Base-by-base conservation (phyloP, 2,888 invertebrate genomes). In the Cephus spinipes region DNA sequence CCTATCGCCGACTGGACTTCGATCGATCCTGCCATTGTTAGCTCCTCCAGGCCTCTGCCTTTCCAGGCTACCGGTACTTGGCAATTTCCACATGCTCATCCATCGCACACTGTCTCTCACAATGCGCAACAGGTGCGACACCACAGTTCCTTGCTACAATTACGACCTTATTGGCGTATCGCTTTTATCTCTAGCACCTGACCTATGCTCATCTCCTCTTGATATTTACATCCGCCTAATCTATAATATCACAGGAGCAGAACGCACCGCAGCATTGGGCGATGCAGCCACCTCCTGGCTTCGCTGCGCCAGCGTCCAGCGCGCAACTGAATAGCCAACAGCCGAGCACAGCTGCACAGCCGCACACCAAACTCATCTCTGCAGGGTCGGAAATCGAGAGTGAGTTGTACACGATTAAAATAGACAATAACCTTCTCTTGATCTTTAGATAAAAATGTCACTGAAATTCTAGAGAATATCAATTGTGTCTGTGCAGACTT, bases 21-120 rank as follows among this genome's bases (percentile, higher is more conserved):
- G 84, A 94, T 98, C 93, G 98, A 98, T 93, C 98, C 98, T 80
- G 98, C 98, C 84, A 98, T 98, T 87, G 94, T 97, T 91, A 95
- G 95, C 81, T 96, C 95, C 82, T 95, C 95, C 82, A 94, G 95
- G 85, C 93, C 91, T 85, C 92, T 90, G 85, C 88, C 90, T 87
- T 91, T 91, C 88, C 91, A 90, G 86, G 87, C 89, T 79, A 88
- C 88, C 78, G 90, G 84, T 83, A 90, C 91, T 82, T 91, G 91
- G 91, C 91, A 91, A 83, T 91, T 91, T 82, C 87, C 90, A 78
- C 90, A 90, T 78, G 87, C 88, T 86, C 90, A 91, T 83, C 87
- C 88, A 73, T 84, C 90, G 82, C 91, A 90, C 79, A 89, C 85
- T 81, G 87, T 90, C 81, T 84, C 90, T 83, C 90, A 90, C 80